Percentiles rank a stretch among this genome's conserved stretches.
Evolutionary conservation across 2,888 invertebrate species (phyloP).

Genomic region (Tipula vernalis): DNA sequence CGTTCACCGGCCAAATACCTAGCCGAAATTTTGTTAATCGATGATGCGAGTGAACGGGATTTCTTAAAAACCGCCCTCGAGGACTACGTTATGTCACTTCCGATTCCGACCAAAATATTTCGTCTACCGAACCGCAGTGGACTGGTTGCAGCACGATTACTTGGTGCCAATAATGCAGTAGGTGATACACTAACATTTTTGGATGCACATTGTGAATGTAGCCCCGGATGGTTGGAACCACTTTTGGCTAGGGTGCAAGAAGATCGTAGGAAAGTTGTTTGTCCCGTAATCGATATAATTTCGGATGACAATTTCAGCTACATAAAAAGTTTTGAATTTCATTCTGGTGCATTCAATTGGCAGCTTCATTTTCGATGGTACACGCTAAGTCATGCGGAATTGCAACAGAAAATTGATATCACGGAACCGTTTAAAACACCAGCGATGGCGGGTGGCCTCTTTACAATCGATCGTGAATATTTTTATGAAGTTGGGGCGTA

Average conservation of each 20-base stretch:
- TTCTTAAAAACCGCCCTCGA: constrained; percentile 53
- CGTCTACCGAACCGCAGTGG: constrained; percentile 58
- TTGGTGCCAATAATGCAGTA: constrained; percentile 57
- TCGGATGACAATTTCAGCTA: constrained; percentile 94
- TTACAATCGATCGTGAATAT: constrained; percentile 70
- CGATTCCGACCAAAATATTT: constrained; percentile 49
- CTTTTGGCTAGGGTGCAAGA: constrained; percentile 44
- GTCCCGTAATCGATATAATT: constrained; percentile 87
- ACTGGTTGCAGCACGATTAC: constrained; percentile 66
- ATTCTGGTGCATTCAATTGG: constrained; percentile 99
- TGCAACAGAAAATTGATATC: constrained; percentile 55
- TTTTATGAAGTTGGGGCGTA: constrained; percentile 82
- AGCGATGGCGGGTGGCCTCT: constrained; percentile 85
- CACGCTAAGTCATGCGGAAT: constrained; percentile 45
- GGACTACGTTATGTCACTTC: constrained; percentile 47
- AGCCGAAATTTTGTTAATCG: constrained; percentile 75
- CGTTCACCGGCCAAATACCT: constrained; percentile 69
- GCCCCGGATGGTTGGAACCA: constrained; percentile 65
- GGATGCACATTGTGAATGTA: constrained; percentile 96
- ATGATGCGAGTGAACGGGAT: constrained; percentile 75
- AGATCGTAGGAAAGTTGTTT: constrained; percentile 33
- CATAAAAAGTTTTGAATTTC: constrained; percentile 76
- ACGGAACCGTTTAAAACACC: constrained; percentile 69
- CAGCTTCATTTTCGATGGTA: constrained; percentile 77
- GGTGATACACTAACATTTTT: constrained; percentile 82